A percentile compares a stretch with the other conserved stretches of the same genome.
These are phyloP conservation scores for Alectura lathami DNA, from an alignment of 2,113 vertebrate genomes.

Conservation along the genomic window DNA sequence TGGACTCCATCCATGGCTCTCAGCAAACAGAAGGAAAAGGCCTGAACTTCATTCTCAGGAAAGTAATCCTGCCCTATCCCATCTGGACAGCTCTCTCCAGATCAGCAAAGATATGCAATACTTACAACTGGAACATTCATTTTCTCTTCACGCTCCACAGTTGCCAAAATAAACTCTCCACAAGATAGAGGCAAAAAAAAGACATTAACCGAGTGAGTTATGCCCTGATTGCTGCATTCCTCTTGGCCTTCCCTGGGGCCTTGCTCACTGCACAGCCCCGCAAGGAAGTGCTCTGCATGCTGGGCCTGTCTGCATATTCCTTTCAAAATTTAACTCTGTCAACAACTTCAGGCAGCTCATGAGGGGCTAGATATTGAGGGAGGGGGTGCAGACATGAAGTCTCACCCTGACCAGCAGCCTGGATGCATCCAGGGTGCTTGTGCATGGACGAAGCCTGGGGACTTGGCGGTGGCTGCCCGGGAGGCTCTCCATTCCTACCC, in stretches of 20 bases:
- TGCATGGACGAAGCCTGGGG: neutral
- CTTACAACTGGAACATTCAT: neutral
- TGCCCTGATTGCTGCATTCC: constrained; percentile 36
- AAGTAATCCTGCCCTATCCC: neutral
- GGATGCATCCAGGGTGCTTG: neutral
- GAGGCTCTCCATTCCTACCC: neutral
- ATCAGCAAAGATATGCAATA: neutral
- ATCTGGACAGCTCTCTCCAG: neutral
- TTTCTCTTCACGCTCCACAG: neutral
- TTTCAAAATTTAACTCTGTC: constrained; percentile 49
- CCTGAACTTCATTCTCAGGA: neutral
- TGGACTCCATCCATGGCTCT: neutral
- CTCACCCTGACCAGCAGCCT: neutral
- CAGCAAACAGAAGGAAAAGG: neutral
- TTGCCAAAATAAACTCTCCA: constrained; percentile 64
- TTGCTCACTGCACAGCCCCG: neutral
- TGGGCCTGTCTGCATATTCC: neutral
- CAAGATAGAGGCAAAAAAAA: constrained; percentile 37
- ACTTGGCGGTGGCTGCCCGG: neutral
- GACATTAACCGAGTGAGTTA: constrained; percentile 11
- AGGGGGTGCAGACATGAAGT: neutral
- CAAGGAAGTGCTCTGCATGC: neutral
- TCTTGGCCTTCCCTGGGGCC: neutral
- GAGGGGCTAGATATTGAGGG: neutral
- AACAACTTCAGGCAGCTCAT: constrained; percentile 2